Base-by-base conservation (phyloP, 2,113 vertebrate genomes). In the Mastomys natalensis region DNA sequence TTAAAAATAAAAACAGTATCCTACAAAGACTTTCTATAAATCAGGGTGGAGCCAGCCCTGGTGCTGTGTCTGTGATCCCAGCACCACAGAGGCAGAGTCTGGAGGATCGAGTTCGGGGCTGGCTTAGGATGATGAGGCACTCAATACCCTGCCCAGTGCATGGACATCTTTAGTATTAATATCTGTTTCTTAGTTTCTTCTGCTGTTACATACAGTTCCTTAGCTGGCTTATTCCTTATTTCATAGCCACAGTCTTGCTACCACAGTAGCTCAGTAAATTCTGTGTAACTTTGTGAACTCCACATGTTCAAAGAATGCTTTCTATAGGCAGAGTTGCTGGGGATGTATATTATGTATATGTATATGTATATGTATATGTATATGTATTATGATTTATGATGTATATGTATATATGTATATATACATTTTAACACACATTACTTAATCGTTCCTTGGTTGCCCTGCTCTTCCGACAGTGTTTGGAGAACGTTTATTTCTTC, bases 201-300 rank as follows among this genome's bases (percentile, higher is more conserved):
- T 31, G 84, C 24, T n/a, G 16, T 26, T 10, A 37, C 5, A 13
- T 45, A 58, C 77, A 0, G 31, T 13, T 53, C 45, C 70, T 73
- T 53, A 80, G 73, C 86, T 76, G 70, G 29, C 26, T 81, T 91
- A 70, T 43, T 76, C 37, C 40, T 91, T 89, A 96, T 58, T 95
- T 95, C 58, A 95, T 81, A 80, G 85, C 53, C 53, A 43, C 26
- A 85, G 43, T 64, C 74, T 87, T 93, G 22, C 77, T 66, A 3
- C 43, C 90, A 85, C 4, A 45, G 37, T 24, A 34, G 73, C n/a
- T 45, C 29, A 91, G 29, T 43, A n/a, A 68, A 31, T 93, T 53
- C 76, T 45, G 26, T 1, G 19, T 81, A 73, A 60, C 37, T 60
- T 19, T 90, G 45, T 76, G 43, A 64, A 26, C 34, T n/a, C 58